These are phyloP conservation scores for Brachynemurus nebulosus DNA, from an alignment of 2,888 invertebrate genomes.

Conservation along the genomic window DNA sequence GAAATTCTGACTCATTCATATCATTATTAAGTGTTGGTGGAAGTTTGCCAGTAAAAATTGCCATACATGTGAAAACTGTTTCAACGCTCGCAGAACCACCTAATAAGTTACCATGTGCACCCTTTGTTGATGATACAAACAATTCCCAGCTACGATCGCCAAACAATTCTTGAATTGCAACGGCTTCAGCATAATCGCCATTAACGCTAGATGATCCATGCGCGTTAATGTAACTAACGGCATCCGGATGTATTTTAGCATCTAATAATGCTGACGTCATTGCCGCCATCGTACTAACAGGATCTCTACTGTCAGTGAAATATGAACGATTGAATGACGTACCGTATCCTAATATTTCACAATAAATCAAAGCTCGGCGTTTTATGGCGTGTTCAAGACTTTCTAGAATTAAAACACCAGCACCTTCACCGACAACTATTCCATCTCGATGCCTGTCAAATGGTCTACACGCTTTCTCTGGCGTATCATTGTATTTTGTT, in stretches of 20 bases:
- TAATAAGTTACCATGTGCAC: constrained; percentile 90
- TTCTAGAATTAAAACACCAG: constrained; percentile 80
- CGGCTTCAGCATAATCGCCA: constrained; percentile 78
- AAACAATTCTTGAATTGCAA: constrained; percentile 63
- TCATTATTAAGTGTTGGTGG: constrained; percentile 85
- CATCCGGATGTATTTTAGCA: constrained; percentile 41
- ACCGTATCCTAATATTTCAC: constrained; percentile 88
- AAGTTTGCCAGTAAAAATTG: constrained; percentile 56
- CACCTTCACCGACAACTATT: constrained; percentile 97
- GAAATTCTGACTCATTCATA: constrained; percentile 44
- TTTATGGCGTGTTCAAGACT: constrained; percentile 69
- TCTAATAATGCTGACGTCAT: constrained; percentile 73
- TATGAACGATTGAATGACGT: constrained; percentile 89
- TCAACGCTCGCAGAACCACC: constrained; percentile 97
- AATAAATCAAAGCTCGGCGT: constrained; percentile 70
- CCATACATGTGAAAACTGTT: constrained; percentile 67
- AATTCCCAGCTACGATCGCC: constrained; percentile 40
- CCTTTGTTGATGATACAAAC: constrained; percentile 81
- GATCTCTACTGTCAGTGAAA: constrained; percentile 80
- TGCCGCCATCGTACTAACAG: constrained; percentile 73
- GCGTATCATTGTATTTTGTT: constrained; percentile 69
- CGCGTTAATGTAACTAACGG: constrained; percentile 79
- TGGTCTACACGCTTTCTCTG: constrained; percentile 72
- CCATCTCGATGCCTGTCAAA: constrained; percentile 88
- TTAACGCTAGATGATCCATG: constrained; percentile 96